Conservation (phyloP, 2,113 vertebrate species). For the Microtus richardsoni region DNA sequence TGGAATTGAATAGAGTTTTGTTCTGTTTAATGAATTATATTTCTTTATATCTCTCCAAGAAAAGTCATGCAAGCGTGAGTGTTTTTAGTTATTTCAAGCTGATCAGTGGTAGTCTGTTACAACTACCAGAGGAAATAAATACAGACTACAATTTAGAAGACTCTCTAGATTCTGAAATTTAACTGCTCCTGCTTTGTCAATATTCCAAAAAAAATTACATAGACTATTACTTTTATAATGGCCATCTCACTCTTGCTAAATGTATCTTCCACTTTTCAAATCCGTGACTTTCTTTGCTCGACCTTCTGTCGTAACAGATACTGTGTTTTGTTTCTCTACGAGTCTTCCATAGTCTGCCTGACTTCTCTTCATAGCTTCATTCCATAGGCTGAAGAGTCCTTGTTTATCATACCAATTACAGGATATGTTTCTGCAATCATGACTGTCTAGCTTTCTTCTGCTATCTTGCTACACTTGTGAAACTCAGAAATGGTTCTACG, state of each 20-base stretch:
- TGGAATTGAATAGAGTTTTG: not conserved
- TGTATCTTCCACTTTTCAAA: not conserved
- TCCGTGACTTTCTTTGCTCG: not conserved
- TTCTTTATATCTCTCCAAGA: not conserved
- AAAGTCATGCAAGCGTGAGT: not conserved
- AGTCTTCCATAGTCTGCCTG: not conserved
- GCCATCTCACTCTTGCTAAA: not conserved
- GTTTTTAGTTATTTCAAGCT: not conserved
- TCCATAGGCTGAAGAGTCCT: not conserved
- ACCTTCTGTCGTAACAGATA: not conserved
- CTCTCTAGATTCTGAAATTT: not conserved
- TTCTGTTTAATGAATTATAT: not conserved
- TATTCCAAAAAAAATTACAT: not conserved
- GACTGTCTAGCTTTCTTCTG: not conserved
- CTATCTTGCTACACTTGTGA: not conserved
- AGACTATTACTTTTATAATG: not conserved
- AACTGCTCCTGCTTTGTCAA: not conserved
- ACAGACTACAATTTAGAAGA: not conserved
- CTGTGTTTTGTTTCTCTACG: not conserved
- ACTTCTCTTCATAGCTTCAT: not conserved
- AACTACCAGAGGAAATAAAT: not conserved
- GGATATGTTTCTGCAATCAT: not conserved
- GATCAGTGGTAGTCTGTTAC: not conserved
- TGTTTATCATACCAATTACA: not conserved
- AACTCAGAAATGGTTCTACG: not conserved